Base-by-base conservation (phyloP, 2,888 invertebrate genomes). In the Panopea generosa region DNA sequence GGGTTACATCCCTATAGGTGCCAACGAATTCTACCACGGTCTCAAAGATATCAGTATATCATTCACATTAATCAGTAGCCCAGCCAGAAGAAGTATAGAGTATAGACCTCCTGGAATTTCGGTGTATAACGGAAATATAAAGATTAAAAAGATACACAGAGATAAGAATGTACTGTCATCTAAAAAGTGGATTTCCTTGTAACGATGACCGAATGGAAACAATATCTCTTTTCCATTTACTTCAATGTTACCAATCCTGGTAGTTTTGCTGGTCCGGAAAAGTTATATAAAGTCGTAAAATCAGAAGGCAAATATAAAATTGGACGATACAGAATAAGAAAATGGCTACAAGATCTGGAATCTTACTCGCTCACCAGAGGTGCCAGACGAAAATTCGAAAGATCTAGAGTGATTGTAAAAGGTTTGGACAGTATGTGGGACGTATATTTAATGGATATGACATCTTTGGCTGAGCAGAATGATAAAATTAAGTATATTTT, bases 371-470 rank as follows among this genome's bases (percentile, higher is more conserved):
- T 69, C 3, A 61, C 61, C 24, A 43, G 33, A 43, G 56, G 55
- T 2, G 24, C 52, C 16, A 61, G 59, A 55, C 33, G 40, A 16
- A 45, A 59, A 7, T 67, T 59, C 29, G 16, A 16, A 7, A 29
- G 61, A 16, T 2, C 47, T 2, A 40, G 49, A 20, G 60, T 68
- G 9, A 38, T 55, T 20, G n/a, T n/a, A n/a, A n/a, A n/a, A n/a
- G n/a, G 61, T 61, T 14, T 22, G 61, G 45, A 61, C 55, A n/a
- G 0, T 62, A 45, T n/a, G n/a, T n/a, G n/a, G n/a, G n/a, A n/a
- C n/a, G n/a, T n/a, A n/a, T n/a, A n/a, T 59, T 52, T 38, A 61
- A 53, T 52, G 45, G 29, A 20, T 61, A 61, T 60, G 69, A 61
- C 24, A 45, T 47, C 2, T 47, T 53, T 47, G 6, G 33, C 33